Evolutionary conservation across 1,140 invertebrate genomes (phyloP), one percentile per base, ranked within the genome.

Genomic region (Euwallacea fornicatus): DNA sequence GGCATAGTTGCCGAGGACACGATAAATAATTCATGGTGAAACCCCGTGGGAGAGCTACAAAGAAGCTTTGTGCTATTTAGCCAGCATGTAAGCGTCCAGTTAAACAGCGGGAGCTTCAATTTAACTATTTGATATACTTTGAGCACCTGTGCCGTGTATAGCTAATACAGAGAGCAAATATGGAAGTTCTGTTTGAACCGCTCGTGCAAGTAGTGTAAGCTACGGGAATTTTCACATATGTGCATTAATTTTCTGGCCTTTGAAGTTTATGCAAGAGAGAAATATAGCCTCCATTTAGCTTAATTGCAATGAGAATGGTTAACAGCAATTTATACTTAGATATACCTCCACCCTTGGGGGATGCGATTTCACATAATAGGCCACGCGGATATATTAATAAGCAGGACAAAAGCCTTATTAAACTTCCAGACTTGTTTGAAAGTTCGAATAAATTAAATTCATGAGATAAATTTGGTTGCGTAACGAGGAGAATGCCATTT

Each of bases 91-190:
- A 50, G 9, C 46, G 13, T 50, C 46, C 46, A 50, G 46, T 50
- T 50, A 50, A 50, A 50, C 46, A 50, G 7, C 46, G 9, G 13
- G 46, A 50, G 46, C 13, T 50, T 50, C 46, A 10, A 50, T 11
- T 13, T 50, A 50, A 11, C 46, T 50, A 50, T 13, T 50, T 13
- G 9, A 50, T 11, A 50, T 13, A 10, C 13, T 50, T 50, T 50
- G 46, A 50, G 46, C 46, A 50, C 46, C 46, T 50, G 46, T 50
- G 46, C 46, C 46, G 13, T 50, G 46, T 50, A 13, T 50, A 50
- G 46, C 46, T 50, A 50, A 50, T 50, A 11, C 46, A 13, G 46
- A 50, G 13, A 11, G 46, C 13, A 50, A 50, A 50, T 50, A 50
- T 21, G n/a, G 8, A 56, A 15, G 54, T 56, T 56, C 54, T 56